Percentiles rank a stretch among this genome's conserved stretches.
These are phyloP conservation scores for Bradynema listronoti DNA, from an alignment of 1,140 invertebrate species.

Conservation along the genomic window DNA sequence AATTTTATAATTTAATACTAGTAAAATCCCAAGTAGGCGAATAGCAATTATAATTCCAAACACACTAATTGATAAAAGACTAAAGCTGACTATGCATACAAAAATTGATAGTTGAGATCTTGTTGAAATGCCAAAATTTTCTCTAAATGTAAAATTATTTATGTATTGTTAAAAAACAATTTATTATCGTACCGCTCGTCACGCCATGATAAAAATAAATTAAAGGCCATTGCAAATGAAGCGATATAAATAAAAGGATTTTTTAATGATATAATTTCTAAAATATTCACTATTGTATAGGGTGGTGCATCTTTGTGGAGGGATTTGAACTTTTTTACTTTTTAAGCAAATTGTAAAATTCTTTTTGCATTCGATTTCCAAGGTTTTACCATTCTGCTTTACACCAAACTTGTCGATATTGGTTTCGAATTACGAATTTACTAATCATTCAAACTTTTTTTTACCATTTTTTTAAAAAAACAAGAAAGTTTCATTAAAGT, in stretches of 20 bases:
- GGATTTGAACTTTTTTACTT: too few relatives aligned
- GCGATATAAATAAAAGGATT: slow-evolving; percentile 52
- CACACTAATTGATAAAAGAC: slow-evolving; percentile 36
- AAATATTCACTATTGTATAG: not conserved
- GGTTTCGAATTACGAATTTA: too few relatives aligned
- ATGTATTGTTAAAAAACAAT: too few relatives aligned
- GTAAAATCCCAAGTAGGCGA: slow-evolving; percentile 43
- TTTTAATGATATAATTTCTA: slow-evolving; percentile 19
- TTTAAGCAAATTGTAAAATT: too few relatives aligned
- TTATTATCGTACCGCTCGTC: slow-evolving; percentile 40
- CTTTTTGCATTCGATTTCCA: too few relatives aligned
- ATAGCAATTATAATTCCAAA: slow-evolving; percentile 42
- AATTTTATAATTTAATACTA: slow-evolving; percentile 36
- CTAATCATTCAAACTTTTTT: too few relatives aligned
- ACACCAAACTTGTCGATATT: too few relatives aligned
- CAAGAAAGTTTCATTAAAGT: too few relatives aligned
- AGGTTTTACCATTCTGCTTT: too few relatives aligned
- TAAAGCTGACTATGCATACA: slow-evolving; percentile 38
- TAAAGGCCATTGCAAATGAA: slow-evolving; percentile 30
- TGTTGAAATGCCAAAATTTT: slow-evolving; percentile 77
- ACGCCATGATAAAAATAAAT: slow-evolving; percentile 49
- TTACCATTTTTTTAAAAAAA: too few relatives aligned
- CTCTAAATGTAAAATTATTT: slow-evolving; percentile 70
- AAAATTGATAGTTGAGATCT: slow-evolving; percentile 61
- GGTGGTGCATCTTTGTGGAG: too few relatives aligned